Evolutionary conservation across 2,888 invertebrate species (phyloP).

Genomic region (Itoplectis maculator): DNA sequence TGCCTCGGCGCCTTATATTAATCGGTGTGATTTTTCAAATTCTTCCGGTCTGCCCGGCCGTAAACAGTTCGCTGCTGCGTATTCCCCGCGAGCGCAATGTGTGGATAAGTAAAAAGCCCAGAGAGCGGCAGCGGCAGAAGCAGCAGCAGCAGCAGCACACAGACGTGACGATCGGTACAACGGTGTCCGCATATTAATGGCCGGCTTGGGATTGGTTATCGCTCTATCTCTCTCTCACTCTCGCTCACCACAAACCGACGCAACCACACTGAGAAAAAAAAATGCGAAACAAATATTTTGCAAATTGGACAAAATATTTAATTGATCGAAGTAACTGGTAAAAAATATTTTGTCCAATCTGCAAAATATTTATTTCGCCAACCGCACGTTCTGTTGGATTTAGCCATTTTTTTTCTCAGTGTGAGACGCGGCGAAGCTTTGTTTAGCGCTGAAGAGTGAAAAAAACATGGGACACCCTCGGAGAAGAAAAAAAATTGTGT

Average conservation of each 20-base stretch:
- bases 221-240: neutral
- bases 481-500: constrained; percentile 23
- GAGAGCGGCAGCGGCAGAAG: neutral
- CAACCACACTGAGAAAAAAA: no score
- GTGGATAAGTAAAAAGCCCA: constrained; percentile 38
- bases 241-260: constrained; percentile 41
- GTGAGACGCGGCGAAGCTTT: no score
- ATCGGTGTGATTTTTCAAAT: constrained; percentile 76
- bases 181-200: constrained; percentile 68
- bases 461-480: no score
- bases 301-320: no score
- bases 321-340: no score
- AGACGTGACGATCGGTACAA: constrained; percentile 48
- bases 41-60: constrained; percentile 24
- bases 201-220: constrained; percentile 40
- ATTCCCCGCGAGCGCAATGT: constrained; percentile 68
- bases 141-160: neutral
- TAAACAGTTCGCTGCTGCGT: constrained; percentile 64
- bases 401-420: no score
- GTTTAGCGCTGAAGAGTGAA: no score
- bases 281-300: no score
- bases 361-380: no score
- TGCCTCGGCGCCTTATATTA: constrained; percentile 72
- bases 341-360: no score
- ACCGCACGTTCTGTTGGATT: no score